phyloP scores from a whole-genome alignment of 2,888 invertebrate species.

The Megalurothrips usitatus region DNA sequence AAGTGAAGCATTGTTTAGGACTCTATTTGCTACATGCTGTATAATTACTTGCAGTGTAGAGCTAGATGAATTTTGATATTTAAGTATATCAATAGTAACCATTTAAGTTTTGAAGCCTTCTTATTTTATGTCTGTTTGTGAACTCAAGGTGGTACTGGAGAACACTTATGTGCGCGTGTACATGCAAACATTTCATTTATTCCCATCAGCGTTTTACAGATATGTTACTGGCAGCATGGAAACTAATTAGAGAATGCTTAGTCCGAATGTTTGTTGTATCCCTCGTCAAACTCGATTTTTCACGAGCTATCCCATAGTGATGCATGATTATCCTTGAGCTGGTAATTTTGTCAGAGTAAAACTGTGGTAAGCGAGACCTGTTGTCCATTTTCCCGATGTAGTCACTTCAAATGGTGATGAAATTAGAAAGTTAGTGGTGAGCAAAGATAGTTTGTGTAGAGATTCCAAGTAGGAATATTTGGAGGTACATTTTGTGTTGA shows the following conservation, averaged over 20 bases:
- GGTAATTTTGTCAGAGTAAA: no score
- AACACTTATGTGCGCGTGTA: background rate
- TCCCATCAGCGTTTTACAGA: constrained; percentile 11
- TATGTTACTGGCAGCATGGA: background rate
- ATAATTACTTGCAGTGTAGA: background rate
- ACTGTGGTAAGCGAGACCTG: background rate
- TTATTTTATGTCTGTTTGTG: background rate
- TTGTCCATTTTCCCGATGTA: no score
- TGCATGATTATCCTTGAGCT: background rate
- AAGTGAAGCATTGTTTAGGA: background rate
- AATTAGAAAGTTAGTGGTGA: background rate
- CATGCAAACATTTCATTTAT: constrained; percentile 6
- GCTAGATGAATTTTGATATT: background rate
- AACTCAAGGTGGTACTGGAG: no score
- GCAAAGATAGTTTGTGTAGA: background rate
- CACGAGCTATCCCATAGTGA: background rate
- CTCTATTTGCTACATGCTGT: background rate
- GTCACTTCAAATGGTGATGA: no score
- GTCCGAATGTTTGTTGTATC: background rate
- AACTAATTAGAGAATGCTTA: background rate
- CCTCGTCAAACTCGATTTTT: background rate
- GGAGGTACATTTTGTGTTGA: background rate
- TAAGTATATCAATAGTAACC: no score
- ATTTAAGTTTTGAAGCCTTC: background rate
- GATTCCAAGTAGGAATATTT: background rate